Evolutionary conservation across 1,140 invertebrate genomes (phyloP).

Genomic region (Argopecten irradians): DNA sequence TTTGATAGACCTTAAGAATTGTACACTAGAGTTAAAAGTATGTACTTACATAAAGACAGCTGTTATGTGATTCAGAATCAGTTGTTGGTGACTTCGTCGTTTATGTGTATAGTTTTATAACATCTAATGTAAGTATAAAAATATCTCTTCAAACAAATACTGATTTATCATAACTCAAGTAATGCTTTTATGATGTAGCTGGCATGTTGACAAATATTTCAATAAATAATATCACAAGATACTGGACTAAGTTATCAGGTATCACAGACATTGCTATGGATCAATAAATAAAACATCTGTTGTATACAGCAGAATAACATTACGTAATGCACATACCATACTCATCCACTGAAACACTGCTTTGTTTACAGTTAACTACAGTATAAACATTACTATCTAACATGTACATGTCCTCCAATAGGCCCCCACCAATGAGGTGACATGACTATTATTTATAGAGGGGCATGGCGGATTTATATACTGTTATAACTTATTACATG

Average conservation of each 20-base stretch:
- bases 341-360: not conserved
- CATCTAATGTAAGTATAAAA: not conserved
- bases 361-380: no score
- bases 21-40: no score
- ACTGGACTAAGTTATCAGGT: not conserved
- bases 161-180: not conserved
- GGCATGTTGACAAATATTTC: not conserved
- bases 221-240: not conserved
- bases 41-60: no score
- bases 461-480: no score
- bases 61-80: not conserved
- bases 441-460: no score
- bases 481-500: no score
- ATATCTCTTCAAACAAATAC: not conserved
- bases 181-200: not conserved
- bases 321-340: not conserved
- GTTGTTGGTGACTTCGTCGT: not conserved
- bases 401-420: no score
- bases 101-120: not conserved
- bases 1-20: no score
- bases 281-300: not conserved
- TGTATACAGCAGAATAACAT: not conserved
- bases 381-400: no score
- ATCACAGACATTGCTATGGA: not conserved
- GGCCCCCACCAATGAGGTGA: no score